Base-by-base conservation (phyloP, 2,797 vertebrate genomes). In the Dermochelys coriacea region DNA sequence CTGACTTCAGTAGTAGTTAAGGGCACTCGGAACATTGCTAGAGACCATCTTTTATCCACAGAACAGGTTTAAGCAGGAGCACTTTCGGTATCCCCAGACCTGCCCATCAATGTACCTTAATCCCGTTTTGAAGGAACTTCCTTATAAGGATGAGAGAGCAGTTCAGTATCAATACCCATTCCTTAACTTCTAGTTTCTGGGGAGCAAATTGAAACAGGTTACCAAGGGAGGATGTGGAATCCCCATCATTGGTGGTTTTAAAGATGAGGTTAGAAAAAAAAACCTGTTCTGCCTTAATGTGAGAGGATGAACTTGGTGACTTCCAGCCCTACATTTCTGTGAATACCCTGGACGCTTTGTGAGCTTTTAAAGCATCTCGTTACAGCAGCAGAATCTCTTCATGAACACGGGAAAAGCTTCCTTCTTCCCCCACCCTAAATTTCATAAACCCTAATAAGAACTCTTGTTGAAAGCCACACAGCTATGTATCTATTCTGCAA, bases 321-420 rank as follows among this genome's bases (percentile, higher is more conserved):
- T 23, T 71, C n/a, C n/a, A 41, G n/a, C n/a, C 9, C n/a, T 71
- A 23, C n/a, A 71, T 37, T 71, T 71, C 64, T 41, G n/a, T 41
- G 64, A 37, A 71, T 11, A 88, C 54, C 79, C 80, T 0, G 52
- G 84, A 74, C 82, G 86, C 87, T 92, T 83, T 78, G 82, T n/a
- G 86, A 90, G 93, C 31, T 94, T 98, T 98, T 80, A 98, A 98
- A 51, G 97, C 8, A 81, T 98, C 94, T 98, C 98, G 81, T 98
- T 98, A 18, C 98, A 98, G 93, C 97, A 97, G 59, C 97, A 93
- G 52, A 98, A 97, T 82, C 81, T 75, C 88, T 37, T 86, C 37
- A 0, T 31, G 55, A 82, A 50, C 29, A 91, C 29, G 10, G 92
- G 82, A 5, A 93, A 86, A 75, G 78, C 57, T 87, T 93, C 87